These are phyloP conservation scores for Tridacna crocea DNA, from an alignment of 2,888 invertebrate genomes.

Conservation along the genomic window DNA sequence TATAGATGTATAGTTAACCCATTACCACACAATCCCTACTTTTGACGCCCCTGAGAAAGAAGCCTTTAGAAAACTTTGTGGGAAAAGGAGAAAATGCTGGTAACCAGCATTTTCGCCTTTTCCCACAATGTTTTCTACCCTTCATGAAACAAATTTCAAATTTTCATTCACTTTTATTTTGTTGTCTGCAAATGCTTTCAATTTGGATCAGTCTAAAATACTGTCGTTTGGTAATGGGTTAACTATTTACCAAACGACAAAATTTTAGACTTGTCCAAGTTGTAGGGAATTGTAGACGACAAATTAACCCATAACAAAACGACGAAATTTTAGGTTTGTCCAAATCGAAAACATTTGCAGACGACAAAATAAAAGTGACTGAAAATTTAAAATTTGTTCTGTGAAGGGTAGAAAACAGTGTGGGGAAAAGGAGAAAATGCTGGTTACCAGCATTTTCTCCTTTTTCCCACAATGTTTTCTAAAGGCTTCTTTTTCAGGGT, in stretches of 20 bases:
- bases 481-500: neutral
- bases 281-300: neutral
- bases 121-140: neutral
- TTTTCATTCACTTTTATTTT: neutral
- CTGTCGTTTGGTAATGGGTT: neutral
- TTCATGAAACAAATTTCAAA: neutral
- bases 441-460: neutral
- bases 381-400: no score
- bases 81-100: conserved; percentile 1
- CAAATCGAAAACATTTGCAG: no score
- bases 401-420: neutral
- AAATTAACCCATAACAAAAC: no score
- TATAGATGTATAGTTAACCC: neutral
- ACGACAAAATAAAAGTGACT: no score
- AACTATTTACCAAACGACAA: neutral
- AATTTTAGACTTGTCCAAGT: neutral
- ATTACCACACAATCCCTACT: neutral
- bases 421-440: neutral
- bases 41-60: neutral
- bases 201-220: neutral
- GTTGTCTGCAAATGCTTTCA: neutral
- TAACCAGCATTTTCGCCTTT: neutral
- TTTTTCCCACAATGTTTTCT: neutral
- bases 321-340: no score
- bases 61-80: neutral